Percentiles rank a stretch among this genome's conserved stretches.
Conservation (phyloP, 2,797 vertebrate species). For the Melanotaenia nigrans region DNA sequence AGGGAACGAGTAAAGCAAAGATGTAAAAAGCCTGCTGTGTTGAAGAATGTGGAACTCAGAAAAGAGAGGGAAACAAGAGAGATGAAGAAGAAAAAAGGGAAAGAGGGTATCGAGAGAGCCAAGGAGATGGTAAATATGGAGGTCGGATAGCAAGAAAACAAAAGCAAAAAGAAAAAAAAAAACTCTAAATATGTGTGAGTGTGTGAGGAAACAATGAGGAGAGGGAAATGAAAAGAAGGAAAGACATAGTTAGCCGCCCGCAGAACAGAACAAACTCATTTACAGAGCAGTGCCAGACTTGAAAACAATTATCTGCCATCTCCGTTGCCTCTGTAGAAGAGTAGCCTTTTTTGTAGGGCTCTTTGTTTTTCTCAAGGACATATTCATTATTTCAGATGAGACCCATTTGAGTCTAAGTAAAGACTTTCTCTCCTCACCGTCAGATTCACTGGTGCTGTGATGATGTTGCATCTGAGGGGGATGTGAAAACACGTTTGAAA, state of each 20-base stretch:
- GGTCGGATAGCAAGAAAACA: constrained; percentile 75
- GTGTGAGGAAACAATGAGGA: constrained; percentile 42
- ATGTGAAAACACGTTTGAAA: constrained; percentile 78
- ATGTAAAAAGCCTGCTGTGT: constrained; percentile 67
- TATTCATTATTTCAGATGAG: constrained; percentile 88
- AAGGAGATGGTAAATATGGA: constrained; percentile 77
- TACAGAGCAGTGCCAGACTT: constrained; percentile 81
- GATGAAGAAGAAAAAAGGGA: constrained; percentile 47
- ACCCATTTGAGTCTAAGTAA: constrained; percentile 85
- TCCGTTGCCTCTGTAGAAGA: constrained; percentile 74
- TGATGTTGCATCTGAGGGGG: constrained; percentile 82
- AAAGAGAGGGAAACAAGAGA: constrained; percentile 41
- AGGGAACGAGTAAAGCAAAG: constrained; percentile 66
- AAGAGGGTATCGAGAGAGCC: constrained; percentile 57
- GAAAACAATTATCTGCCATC: constrained; percentile 86
- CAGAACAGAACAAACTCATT: constrained; percentile 84
- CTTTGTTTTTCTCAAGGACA: constrained; percentile 89
- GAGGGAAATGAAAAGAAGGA: constrained; percentile 74
- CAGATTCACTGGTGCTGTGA: constrained; percentile 80
- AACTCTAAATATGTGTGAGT: constrained; percentile 46
- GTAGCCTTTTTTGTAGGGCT: constrained; percentile 75
- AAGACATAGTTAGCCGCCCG: constrained; percentile 69
- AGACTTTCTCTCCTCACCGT: constrained; percentile 78
- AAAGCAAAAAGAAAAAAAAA: constrained; percentile 56
- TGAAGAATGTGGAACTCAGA: constrained; percentile 59